These are phyloP conservation scores for Antennarius striatus DNA, from an alignment of 2,113 vertebrate species.

Conservation along the genomic window DNA sequence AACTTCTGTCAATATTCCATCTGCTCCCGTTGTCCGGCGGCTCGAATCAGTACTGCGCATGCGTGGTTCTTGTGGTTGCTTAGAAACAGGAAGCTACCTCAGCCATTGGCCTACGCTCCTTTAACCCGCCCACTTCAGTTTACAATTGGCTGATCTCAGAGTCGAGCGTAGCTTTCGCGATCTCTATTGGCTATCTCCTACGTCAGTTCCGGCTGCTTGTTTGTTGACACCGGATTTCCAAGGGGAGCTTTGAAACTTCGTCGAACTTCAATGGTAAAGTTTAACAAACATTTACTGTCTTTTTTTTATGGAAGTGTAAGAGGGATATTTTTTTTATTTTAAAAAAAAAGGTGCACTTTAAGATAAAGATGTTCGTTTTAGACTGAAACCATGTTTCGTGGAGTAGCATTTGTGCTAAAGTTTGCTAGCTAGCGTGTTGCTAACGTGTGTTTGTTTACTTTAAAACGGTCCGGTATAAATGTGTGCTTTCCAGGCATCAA, in stretches of 20 bases:
- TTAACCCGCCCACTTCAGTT: neutral
- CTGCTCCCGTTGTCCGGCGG: no score
- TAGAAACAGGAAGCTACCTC: conserved; percentile 49
- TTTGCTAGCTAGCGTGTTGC: conserved; percentile 28
- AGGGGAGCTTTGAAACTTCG: neutral
- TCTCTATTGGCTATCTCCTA: conserved; percentile 43
- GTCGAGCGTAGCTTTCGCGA: rapidly evolving
- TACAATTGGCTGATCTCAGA: conserved; percentile 30
- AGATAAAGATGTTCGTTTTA: neutral
- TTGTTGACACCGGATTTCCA: conserved; percentile 52
- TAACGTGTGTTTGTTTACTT: neutral
- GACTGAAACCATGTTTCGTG: neutral
- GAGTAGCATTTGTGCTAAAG: conserved; percentile 12
- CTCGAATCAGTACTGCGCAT: conserved; percentile 40
- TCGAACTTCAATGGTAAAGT: conserved; percentile 50
- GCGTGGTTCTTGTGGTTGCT: conserved; percentile 64
- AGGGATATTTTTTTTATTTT: neutral
- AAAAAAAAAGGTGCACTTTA: neutral
- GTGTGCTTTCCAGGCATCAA: conserved; percentile 81
- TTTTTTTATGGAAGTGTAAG: neutral
- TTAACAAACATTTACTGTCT: neutral
- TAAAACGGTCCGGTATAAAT: neutral
- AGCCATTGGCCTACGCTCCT: conserved; percentile 17
- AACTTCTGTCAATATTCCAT: neutral
- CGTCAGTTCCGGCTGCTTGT: conserved; percentile 29